These are phyloP conservation scores for Phymorhynchus buccinoides DNA, from an alignment of 1,140 invertebrate genomes.

Conservation along the genomic window DNA sequence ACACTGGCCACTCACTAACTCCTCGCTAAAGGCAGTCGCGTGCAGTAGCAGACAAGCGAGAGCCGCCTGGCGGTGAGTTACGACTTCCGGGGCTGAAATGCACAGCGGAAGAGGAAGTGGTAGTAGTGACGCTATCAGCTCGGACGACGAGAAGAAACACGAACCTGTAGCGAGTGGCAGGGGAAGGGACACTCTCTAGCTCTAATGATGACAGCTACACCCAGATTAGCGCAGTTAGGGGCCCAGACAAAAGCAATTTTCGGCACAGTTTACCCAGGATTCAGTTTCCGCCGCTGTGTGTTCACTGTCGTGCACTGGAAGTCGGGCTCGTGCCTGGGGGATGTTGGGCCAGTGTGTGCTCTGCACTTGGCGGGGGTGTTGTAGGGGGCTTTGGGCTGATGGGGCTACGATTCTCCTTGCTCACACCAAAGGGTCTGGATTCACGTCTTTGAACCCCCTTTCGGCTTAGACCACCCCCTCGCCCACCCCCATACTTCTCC, in stretches of 20 bases:
- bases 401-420: not conserved
- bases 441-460: not conserved
- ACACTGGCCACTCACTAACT: not conserved
- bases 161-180: slow-evolving; percentile 23
- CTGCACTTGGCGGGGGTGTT: not conserved
- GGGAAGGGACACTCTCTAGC: slow-evolving; percentile 14
- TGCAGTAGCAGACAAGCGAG: slow-evolving; percentile 15
- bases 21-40: not conserved
- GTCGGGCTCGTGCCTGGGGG: not conserved
- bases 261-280: slow-evolving; percentile 29
- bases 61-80: slow-evolving; percentile 38
- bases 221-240: slow-evolving; percentile 20
- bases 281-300: not conserved
- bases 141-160: slow-evolving; percentile 20
- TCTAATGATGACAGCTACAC: slow-evolving; percentile 36
- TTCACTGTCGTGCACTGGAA: not conserved
- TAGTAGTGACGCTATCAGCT: slow-evolving; percentile 9
- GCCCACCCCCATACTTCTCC: too few relatives aligned
- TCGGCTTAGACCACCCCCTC: not conserved
- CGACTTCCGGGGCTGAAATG: slow-evolving; percentile 36
- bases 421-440: not conserved
- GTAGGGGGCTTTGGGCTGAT: not conserved
- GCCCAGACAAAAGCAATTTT: slow-evolving; percentile 41
- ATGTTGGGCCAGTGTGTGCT: not conserved
- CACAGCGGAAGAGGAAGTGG: slow-evolving; percentile 34